Conservation (phyloP, 1,140 invertebrate genomes). For the Cotesia chilonis region DNA sequence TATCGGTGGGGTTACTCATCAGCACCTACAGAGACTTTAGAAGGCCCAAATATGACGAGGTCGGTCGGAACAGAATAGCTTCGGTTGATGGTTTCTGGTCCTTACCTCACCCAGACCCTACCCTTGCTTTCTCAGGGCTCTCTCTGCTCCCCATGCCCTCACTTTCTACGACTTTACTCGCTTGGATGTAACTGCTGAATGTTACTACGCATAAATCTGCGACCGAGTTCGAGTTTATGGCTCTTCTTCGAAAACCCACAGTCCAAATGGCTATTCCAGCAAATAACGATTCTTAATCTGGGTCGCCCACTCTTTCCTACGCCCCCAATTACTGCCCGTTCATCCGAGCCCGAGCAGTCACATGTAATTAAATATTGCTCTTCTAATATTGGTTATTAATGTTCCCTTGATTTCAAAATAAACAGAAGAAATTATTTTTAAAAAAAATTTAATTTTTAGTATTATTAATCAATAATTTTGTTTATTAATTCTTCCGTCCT, state of each 20-base stretch:
- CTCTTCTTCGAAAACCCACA: constrained; percentile 56
- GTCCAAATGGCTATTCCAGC: neutral
- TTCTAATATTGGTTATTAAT: too few species aligned
- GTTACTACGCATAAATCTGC: constrained; percentile 64
- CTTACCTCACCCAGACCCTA: too few species aligned
- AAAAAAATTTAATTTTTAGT: too few species aligned
- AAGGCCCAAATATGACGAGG: neutral
- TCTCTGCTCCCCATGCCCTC: neutral
- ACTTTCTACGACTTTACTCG: neutral
- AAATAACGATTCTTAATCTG: constrained; percentile 44
- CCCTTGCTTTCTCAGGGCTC: neutral
- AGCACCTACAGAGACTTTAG: constrained; percentile 31
- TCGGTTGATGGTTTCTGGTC: neutral
- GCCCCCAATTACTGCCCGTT: too few species aligned
- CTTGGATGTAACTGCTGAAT: constrained; percentile 42
- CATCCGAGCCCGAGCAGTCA: too few species aligned
- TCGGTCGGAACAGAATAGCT: neutral
- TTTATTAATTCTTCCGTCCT: too few species aligned
- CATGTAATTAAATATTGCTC: too few species aligned
- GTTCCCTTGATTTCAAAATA: too few species aligned
- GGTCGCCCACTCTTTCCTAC: constrained; percentile 49
- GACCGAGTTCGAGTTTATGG: constrained; percentile 50
- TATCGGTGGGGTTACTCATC: constrained; percentile 53
- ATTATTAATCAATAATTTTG: too few species aligned
- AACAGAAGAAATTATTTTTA: too few species aligned